Conservation (phyloP, 1,140 invertebrate species). For the Saccostrea cuccullata region DNA sequence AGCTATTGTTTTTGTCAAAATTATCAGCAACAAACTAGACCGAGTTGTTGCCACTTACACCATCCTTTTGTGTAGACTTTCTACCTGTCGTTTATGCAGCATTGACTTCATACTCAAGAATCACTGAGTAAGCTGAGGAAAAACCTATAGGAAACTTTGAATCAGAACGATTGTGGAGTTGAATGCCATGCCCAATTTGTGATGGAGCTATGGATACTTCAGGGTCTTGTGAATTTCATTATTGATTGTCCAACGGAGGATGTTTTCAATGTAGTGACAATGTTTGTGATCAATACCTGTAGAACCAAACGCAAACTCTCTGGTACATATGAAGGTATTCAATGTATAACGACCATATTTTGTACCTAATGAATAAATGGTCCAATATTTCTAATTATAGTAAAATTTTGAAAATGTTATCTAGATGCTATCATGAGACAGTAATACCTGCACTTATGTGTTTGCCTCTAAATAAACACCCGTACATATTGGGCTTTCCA, state of each 20-base stretch:
- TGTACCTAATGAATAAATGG: too few relatives aligned
- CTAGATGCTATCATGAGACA: too few relatives aligned
- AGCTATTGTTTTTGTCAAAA: constrained; percentile 65
- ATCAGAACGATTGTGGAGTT: constrained; percentile 64
- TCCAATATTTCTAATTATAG: too few relatives aligned
- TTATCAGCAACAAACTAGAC: constrained; percentile 68
- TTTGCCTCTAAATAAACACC: too few relatives aligned
- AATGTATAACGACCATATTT: too few relatives aligned
- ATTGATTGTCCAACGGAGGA: constrained; percentile 44
- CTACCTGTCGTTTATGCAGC: background rate
- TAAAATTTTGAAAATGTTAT: too few relatives aligned
- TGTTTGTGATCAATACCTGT: background rate
- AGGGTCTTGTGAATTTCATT: constrained; percentile 54
- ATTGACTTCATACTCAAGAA: constrained; percentile 54
- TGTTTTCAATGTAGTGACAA: constrained; percentile 25
- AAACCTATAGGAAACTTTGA: constrained; percentile 64
- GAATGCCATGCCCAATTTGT: constrained; percentile 65
- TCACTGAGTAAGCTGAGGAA: constrained; percentile 60
- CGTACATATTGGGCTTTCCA: too few relatives aligned
- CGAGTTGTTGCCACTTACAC: constrained; percentile 37
- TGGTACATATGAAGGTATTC: too few relatives aligned
- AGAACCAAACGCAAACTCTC: constrained; percentile 42
- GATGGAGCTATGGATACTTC: constrained; percentile 56
- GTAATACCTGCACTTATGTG: too few relatives aligned
- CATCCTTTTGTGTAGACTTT: background rate